Conservation (phyloP, 2,797 vertebrate species). For the Chrysocyon brachyurus region DNA sequence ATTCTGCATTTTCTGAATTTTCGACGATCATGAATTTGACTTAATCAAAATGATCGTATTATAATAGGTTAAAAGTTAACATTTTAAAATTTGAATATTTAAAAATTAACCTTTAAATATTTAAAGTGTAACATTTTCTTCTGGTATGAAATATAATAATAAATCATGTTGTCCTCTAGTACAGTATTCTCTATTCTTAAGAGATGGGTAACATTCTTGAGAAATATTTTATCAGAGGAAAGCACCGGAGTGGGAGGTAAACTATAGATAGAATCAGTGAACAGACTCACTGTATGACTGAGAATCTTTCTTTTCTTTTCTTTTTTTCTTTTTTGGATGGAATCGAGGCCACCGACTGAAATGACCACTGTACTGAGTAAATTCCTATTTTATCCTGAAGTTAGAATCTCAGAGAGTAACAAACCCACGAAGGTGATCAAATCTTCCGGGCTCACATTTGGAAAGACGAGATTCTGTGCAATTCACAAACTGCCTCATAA, state of each 20-base stretch:
- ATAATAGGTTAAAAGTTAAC: not conserved
- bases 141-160: not conserved
- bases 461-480: not conserved
- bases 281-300: not conserved
- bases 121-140: not conserved
- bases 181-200: not conserved
- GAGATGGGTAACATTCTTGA: not conserved
- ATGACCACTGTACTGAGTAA: not conserved
- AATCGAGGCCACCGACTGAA: not conserved
- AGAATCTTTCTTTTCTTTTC: not conserved
- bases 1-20: constrained; percentile 12
- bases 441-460: not conserved
- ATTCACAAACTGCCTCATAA: not conserved
- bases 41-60: not conserved
- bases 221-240: not conserved
- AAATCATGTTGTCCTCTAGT: not conserved
- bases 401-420: not conserved
- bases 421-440: not conserved
- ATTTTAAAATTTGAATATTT: not conserved
- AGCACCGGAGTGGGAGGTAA: not conserved
- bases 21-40: not conserved
- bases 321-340: not conserved
- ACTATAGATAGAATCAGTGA: not conserved
- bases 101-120: not conserved
- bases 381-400: not conserved